Conservation (phyloP, 2,113 vertebrate genomes). For the Rhabdornis inornatus region DNA sequence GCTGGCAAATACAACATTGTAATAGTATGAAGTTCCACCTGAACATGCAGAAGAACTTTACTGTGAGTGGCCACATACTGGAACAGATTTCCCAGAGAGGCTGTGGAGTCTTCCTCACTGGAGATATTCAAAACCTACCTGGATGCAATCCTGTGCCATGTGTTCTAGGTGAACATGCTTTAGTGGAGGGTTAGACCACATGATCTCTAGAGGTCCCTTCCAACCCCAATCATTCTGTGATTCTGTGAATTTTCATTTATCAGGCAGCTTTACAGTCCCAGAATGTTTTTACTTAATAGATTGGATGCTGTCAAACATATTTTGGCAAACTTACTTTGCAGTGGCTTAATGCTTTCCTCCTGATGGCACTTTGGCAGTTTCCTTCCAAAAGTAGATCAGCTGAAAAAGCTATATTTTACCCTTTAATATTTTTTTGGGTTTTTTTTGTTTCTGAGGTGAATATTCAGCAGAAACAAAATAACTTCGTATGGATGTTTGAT, state of each 20-base stretch:
- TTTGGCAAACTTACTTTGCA: not conserved
- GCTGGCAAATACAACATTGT: not conserved
- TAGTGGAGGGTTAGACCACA: not conserved
- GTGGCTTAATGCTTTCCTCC: not conserved
- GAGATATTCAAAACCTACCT: not conserved
- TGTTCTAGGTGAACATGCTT: not conserved
- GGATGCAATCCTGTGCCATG: not conserved
- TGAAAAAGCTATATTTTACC: not conserved
- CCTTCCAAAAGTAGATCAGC: not conserved
- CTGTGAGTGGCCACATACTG: not conserved
- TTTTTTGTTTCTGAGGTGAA: not conserved
- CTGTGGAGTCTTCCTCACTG: not conserved
- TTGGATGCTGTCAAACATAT: not conserved
- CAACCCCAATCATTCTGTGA: not conserved
- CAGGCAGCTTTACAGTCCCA: not conserved
- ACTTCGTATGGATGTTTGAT: not conserved
- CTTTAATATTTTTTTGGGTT: not conserved
- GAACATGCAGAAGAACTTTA: not conserved
- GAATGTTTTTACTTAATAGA: not conserved
- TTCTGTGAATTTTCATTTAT: not conserved
- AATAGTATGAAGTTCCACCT: not conserved
- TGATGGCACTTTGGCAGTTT: not conserved
- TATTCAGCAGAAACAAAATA: not conserved
- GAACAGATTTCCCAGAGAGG: not conserved
- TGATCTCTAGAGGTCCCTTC: not conserved